These are phyloP conservation scores for Macroramphosus scolopax DNA, from an alignment of 2,797 vertebrate species.

Conservation along the genomic window DNA sequence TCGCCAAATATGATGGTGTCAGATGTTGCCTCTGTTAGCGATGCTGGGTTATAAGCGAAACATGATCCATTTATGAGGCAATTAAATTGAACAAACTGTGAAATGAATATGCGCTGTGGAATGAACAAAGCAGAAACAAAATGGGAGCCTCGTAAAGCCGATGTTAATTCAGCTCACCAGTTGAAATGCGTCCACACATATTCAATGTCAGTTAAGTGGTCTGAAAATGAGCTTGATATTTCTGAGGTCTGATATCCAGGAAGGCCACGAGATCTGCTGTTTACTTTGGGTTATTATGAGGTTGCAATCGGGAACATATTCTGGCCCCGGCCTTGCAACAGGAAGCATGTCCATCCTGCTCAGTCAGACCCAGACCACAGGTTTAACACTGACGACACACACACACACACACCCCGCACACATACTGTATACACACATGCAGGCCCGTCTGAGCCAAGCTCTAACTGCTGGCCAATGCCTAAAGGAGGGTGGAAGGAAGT, in stretches of 20 bases:
- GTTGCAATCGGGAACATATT: constrained; percentile 61
- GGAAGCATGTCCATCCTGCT: constrained; percentile 71
- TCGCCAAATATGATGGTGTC: too few species aligned
- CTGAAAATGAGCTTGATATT: constrained; percentile 14
- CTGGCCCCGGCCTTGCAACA: constrained; percentile 49
- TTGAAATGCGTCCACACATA: constrained; percentile 2
- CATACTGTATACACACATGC: constrained; percentile 13
- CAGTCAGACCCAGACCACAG: constrained; percentile 59
- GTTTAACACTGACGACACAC: constrained; percentile 44
- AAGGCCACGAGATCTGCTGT: constrained; percentile 44
- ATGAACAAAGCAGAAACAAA: constrained; percentile 16
- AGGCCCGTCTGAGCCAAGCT: constrained; percentile 27
- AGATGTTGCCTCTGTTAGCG: constrained; percentile 51
- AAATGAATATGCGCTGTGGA: constrained; percentile 31
- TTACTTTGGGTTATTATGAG: constrained; percentile 65
- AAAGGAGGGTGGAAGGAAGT: constrained; percentile 31
- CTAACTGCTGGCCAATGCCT: constrained; percentile 37
- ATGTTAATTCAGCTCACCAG: constrained; percentile 26
- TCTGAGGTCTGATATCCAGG: constrained; percentile 41
- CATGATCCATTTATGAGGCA: constrained; percentile 37
- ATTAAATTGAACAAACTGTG: constrained; percentile 33
- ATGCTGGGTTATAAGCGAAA: constrained; percentile 46
- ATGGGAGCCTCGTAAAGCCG: constrained; percentile 20
- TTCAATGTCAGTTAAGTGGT: constrained; percentile 26
- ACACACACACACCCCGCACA: constrained; percentile 7